A percentile compares a stretch with the other conserved stretches of the same genome.
Evolutionary conservation across 2,797 vertebrate genomes (phyloP).

Genomic region (Hirundo rustica): DNA sequence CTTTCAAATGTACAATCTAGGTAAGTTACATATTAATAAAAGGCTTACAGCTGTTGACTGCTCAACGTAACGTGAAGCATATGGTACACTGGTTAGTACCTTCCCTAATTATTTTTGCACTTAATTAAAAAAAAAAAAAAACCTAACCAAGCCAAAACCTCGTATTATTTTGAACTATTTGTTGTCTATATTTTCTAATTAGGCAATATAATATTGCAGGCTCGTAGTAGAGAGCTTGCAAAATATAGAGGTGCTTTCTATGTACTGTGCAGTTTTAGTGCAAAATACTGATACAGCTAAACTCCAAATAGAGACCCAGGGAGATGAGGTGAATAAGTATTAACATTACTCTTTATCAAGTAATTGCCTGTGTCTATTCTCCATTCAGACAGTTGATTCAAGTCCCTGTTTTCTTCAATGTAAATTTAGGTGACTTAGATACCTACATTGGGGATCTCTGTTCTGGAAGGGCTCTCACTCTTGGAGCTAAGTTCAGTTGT

Average conservation of each 20-base stretch:
- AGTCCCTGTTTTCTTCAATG: neutral
- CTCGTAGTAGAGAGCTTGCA: neutral
- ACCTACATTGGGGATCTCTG: neutral
- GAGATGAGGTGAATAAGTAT: neutral
- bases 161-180: neutral
- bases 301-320: neutral
- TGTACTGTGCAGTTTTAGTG: neutral
- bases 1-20: neutral
- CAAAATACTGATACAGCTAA: neutral
- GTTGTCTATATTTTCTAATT: accelerated
- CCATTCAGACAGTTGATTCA: neutral
- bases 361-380: neutral
- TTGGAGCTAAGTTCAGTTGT: neutral
- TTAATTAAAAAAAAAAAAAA: neutral
- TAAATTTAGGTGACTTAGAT: neutral
- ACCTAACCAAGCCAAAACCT: too few relatives aligned
- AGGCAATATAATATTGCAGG: neutral
- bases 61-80: neutral
- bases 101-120: neutral
- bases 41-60: neutral
- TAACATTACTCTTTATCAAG: neutral
- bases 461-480: neutral
- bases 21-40: neutral
- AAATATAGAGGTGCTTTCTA: neutral
- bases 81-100: accelerated